A percentile compares a stretch with the other conserved stretches of the same genome.
Conservation (phyloP, 1,140 invertebrate genomes). For the Geopemphigus sp. region DNA sequence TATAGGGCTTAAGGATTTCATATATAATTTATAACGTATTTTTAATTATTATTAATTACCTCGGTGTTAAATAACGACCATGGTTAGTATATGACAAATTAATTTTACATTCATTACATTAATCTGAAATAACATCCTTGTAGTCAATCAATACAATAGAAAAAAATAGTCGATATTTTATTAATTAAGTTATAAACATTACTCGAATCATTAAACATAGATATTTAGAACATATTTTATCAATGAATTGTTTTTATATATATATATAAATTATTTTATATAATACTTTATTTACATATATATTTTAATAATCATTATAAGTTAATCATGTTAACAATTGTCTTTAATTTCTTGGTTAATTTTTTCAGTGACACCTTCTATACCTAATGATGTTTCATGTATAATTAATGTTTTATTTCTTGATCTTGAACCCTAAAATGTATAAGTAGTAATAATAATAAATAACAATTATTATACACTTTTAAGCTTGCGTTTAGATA, state of each 20-base stretch:
- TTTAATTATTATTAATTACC: too few species aligned
- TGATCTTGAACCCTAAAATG: slow-evolving; percentile 23
- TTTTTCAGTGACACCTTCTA: slow-evolving; percentile 27
- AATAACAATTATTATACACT: background rate
- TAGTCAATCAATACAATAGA: background rate
- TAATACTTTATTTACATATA: background rate
- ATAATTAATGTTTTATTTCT: slow-evolving; percentile 25
- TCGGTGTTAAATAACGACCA: too few species aligned
- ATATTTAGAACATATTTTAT: background rate
- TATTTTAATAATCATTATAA: background rate
- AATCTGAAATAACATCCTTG: background rate
- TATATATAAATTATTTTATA: background rate
- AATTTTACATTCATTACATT: background rate
- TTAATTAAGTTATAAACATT: background rate
- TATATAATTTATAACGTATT: too few species aligned
- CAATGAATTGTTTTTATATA: background rate
- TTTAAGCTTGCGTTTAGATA: too few species aligned
- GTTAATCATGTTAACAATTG: background rate
- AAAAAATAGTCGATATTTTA: background rate
- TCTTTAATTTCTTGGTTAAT: slow-evolving; percentile 29
- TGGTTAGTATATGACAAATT: background rate
- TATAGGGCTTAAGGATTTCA: too few species aligned
- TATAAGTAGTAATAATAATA: background rate
- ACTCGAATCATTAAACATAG: background rate
- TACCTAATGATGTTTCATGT: slow-evolving; percentile 9